Evolutionary conservation across 30 jellyfish, hydroid and myxozoan species (phyloP).

Genomic region (Morbakka virulenta): DNA sequence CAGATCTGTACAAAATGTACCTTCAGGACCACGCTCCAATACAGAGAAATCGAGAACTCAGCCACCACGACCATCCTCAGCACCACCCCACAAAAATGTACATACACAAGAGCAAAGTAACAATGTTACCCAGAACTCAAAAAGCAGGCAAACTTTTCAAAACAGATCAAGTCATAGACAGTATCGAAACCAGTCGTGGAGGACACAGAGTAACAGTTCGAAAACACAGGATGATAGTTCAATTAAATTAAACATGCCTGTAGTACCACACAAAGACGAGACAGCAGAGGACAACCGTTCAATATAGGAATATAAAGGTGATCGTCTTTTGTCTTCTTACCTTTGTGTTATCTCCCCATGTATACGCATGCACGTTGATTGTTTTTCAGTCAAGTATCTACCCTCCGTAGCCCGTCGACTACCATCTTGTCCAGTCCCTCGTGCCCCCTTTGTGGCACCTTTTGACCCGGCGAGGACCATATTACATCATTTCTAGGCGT

Average conservation of each 20-base stretch:
- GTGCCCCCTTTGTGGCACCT: no score
- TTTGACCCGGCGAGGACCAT: no score
- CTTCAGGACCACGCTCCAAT: conserved; percentile 21
- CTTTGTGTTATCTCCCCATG: no score
- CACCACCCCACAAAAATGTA: neutral
- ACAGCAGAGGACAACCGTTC: neutral
- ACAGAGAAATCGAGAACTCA: neutral
- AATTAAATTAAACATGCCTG: neutral
- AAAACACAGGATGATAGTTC: neutral
- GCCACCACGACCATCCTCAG: neutral
- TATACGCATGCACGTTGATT: no score
- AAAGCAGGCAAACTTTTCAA: neutral
- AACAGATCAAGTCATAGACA: neutral
- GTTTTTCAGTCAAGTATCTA: no score
- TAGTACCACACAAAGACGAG: neutral
- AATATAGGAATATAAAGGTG: neutral
- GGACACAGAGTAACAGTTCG: neutral
- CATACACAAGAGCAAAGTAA: neutral
- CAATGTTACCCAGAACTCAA: neutral
- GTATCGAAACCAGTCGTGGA: neutral
- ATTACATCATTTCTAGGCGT: no score
- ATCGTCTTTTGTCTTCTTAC: no score
- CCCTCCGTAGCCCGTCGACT: no score
- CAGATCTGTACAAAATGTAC: conserved; percentile 37
- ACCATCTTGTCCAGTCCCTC: no score